Evolutionary conservation across 2,797 vertebrate genomes (phyloP), one percentile per base, ranked within the genome.

Genomic region (Moxostoma hubbsi): DNA sequence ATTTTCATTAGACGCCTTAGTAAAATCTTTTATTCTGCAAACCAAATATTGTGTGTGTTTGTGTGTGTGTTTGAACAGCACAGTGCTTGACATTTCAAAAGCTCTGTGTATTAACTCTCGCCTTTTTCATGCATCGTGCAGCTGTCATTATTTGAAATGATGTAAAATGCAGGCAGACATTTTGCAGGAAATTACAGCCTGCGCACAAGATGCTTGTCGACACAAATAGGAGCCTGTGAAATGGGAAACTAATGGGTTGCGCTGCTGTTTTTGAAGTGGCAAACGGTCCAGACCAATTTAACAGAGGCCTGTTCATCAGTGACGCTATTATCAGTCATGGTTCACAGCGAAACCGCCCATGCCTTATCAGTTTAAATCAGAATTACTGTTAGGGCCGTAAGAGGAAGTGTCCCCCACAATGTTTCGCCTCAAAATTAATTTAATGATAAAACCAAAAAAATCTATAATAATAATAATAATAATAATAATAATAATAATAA

Each of bases 101-200:
- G 54, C 68, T 72, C 62, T 49, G 45, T 71, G 68, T 49, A 72
- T 83, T 80, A 75, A 64, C 70, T 82, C 71, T 62, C 54, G n/a
- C 45, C 24, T 49, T 24, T 24, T 24, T 59, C 57, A 61, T 65
- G 62, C 61, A 65, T 79, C 72, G 59, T 13, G 57, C 71, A 50
- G 72, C 78, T 63, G 55, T 80, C 72, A 62, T 61, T 73, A 63
- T 72, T 66, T 73, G 67, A 79, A 79, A 51, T 13, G 47, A 65
- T 65, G 74, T 67, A 66, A 79, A 72, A 79, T 57, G 68, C 69
- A 1, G 77, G 68, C 68, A 72, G 77, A 65, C 59, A 53, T 79
- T 79, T 79, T 24, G 77, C 77, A 72, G 77, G 77, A 81, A 81
- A 81, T 81, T 75, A 70, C 58, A 75, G 65, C 58, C 66, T 46